Base-by-base conservation (phyloP, 2,113 vertebrate species). In the Bufo bufo region DNA sequence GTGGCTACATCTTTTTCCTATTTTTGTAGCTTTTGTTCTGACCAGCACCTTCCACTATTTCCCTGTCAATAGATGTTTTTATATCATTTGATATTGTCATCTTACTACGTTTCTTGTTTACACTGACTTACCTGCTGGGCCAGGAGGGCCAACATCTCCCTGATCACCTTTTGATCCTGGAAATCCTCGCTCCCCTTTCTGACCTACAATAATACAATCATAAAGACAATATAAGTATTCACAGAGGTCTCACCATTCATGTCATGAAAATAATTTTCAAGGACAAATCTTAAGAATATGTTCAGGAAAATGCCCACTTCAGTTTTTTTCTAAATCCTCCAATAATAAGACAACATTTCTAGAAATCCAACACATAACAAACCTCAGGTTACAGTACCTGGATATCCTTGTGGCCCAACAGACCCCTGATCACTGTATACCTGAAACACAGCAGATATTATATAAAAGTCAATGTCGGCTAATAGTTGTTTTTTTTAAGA, bases 161-260 rank as follows among this genome's bases (percentile, higher is more conserved):
- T 84, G 94, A 19, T 97, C 96, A 84, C 97, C 97, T 90, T 97
- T 97, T 20, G 96, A 93, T 90, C 97, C 93, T 84, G 92, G 85
- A 61, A 83, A 59, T 50, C 90, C 90, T 72, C 89, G 82, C 33
- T 92, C 89, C 49, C 91, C 93, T 52, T 93, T 92, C 43, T 91
- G 92, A 87, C 94, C 94, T 95, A 86, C 9, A 19, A 14, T 52
- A 56, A 75, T 65, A 63, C 0, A 72, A 71, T 14, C 4, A 71
- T 43, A 45, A 16, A 45, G 12, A 17, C 17, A 75, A 75, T 19
- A 50, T 19, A 16, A 9, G 1, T 33, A 33, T 33, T 33, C 33
- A 33, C 33, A 33, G 33, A 33, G 33, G 33, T 33, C 0, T 33
- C 33, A 33, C 33, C 33, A 33, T 54, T 59, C 17, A 61, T 61